A percentile compares a stretch with the other conserved stretches of the same genome.
These are phyloP conservation scores for Xenopus laevis DNA, from an alignment of 2,113 vertebrate genomes.

Conservation along the genomic window DNA sequence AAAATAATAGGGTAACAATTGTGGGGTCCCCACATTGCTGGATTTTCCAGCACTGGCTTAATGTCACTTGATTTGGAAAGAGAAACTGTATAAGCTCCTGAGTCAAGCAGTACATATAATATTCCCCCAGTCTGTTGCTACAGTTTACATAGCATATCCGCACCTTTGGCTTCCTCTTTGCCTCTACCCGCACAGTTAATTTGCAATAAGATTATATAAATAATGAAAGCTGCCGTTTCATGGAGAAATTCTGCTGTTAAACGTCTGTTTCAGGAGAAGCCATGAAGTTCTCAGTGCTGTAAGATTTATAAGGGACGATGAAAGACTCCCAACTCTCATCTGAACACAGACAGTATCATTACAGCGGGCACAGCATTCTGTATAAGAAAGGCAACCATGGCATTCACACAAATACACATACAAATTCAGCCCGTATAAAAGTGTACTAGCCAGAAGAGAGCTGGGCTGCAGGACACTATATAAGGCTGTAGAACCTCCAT, in stretches of 20 bases:
- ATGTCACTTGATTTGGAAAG: too few species aligned
- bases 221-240: conserved; percentile 34
- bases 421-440: too few species aligned
- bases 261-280: conserved; percentile 25
- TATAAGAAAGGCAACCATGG: too few species aligned
- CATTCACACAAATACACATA: too few species aligned
- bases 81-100: too few species aligned
- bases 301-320: conserved; percentile 16
- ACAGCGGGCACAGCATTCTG: too few species aligned
- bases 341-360: not conserved
- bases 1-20: too few species aligned
- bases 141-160: not conserved
- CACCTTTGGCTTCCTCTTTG: not conserved
- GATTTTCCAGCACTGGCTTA: not conserved
- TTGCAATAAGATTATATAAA: conserved; percentile 29
- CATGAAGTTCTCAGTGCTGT: conserved; percentile 6
- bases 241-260: conserved; percentile 21
- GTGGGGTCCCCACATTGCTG: not conserved
- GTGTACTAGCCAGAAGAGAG: too few species aligned
- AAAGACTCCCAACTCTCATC: conserved; percentile 20
- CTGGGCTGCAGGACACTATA: too few species aligned
- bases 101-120: not conserved
- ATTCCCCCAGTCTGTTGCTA: not conserved
- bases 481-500: too few species aligned
- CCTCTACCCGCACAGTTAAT: conserved; percentile 6